Conservation (phyloP, 2,888 invertebrate species). For the Phyllotreta cruciferae region DNA sequence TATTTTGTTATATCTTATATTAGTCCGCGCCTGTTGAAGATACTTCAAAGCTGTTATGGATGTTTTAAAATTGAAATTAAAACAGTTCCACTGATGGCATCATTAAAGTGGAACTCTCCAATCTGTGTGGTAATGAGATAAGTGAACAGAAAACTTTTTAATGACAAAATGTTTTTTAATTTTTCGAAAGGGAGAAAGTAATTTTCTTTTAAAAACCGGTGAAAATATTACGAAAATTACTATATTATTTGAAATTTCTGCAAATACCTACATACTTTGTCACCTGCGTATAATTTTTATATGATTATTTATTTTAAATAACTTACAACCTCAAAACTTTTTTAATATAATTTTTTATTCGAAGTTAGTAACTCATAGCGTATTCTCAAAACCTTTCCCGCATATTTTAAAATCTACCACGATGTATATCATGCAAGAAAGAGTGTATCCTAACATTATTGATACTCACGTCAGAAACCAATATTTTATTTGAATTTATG, state of each 20-base stretch:
- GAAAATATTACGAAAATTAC: too few species aligned
- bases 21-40: not conserved
- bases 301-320: too few species aligned
- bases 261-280: too few species aligned
- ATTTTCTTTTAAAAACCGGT: not conserved
- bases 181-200: not conserved
- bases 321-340: too few species aligned
- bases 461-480: constrained; percentile 8
- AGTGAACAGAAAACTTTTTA: constrained; percentile 14
- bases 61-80: constrained; percentile 11
- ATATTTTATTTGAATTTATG: constrained; percentile 6
- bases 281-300: too few species aligned
- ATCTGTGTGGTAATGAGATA: constrained; percentile 8
- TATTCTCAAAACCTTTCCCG: too few species aligned
- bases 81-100: constrained; percentile 5
- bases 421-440: not conserved
- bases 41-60: constrained; percentile 2
- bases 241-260: too few species aligned
- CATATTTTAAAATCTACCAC: not conserved
- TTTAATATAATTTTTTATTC: too few species aligned
- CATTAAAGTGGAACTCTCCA: constrained; percentile 9
- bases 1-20: too few species aligned
- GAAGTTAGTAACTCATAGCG: too few species aligned
- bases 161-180: constrained; percentile 7
- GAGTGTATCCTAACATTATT: constrained; percentile 1